Base-by-base conservation (phyloP, 2,113 vertebrate species). In the Pheucticus melanocephalus region DNA sequence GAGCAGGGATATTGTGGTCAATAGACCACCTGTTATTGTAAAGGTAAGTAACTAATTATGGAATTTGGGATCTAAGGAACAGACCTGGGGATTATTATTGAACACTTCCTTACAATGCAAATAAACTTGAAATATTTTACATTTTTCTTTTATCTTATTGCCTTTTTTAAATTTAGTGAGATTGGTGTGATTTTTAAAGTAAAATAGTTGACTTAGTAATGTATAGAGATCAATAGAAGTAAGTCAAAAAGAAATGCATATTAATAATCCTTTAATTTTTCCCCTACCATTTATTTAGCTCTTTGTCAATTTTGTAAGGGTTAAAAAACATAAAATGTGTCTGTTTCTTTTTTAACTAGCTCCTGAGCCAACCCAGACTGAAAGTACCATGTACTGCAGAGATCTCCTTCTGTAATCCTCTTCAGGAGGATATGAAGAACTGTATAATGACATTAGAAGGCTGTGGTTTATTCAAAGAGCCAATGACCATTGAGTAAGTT, bases 371-470 rank as follows among this genome's bases (percentile, higher is more conserved):
- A 33, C 92, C 96, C 23, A 90, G 71, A 63, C 40, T 97, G 71
- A 96, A 97, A 78, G 70, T 89, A 56, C 92, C 93, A 16, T 97
- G 96, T 72, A 95, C 91, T 48, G 95, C 92, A 82, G 96, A 97
- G 75, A 96, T 97, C 56, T 97, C 94, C 39, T 97, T 97, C 92
- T 96, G 96, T 66, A 97, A 97, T 60, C 97, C 95, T 48, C 95
- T 97, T 54, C 95, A 95, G 63, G 96, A 97, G 93, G 96, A 96
- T 16, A 95, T 97, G 88, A 97, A 94, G 65, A 97, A 96, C 53
- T 97, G 95, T 0, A 65, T 96, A 37, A 95, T 97, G 92, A 94
- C 89, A 0, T 86, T 97, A 77, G 96, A 97, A 91, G 96, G 96
- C 37, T 96, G 92, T n/a, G 96, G 96, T 59, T 90, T 97, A 71